Evolutionary conservation across 2,113 vertebrate species (phyloP).

Genomic region (Thymallus thymallus): DNA sequence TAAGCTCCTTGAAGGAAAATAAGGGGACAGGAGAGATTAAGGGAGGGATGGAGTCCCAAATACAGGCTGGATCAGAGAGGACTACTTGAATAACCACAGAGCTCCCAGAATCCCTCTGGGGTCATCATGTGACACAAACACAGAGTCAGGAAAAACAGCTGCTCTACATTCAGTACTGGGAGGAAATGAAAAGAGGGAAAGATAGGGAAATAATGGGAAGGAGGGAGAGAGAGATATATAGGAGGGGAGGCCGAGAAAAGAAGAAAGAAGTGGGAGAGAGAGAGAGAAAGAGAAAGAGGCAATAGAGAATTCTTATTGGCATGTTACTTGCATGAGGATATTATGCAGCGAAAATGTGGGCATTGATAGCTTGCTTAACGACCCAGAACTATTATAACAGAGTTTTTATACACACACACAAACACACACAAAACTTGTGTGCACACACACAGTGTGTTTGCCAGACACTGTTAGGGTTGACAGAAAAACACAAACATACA

Average conservation of each 20-base stretch:
- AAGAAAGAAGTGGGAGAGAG: background rate
- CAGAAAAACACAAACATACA: no score
- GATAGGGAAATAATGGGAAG: background rate
- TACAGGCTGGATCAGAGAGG: constrained; percentile 25
- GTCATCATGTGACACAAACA: constrained; percentile 36
- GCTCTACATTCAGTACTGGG: constrained; percentile 2
- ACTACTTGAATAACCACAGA: constrained; percentile 27
- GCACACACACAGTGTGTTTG: no score
- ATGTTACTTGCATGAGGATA: no score
- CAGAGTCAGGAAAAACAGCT: constrained; percentile 52
- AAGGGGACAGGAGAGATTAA: constrained; percentile 15
- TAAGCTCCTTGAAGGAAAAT: background rate
- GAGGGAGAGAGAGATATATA: background rate
- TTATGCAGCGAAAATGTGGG: no score
- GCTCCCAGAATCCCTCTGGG: constrained; percentile 32
- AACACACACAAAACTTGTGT: no score
- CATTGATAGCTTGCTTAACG: no score
- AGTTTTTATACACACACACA: no score
- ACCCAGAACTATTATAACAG: no score
- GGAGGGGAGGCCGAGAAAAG: background rate
- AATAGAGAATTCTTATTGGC: background rate
- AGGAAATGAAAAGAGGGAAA: constrained; percentile 50
- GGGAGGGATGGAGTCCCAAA: constrained; percentile 8
- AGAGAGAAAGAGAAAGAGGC: background rate
- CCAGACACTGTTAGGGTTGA: no score